A percentile compares a stretch with the other conserved stretches of the same genome.
phyloP scores from a whole-genome alignment of 2,113 vertebrate species.

The Meles meles region DNA sequence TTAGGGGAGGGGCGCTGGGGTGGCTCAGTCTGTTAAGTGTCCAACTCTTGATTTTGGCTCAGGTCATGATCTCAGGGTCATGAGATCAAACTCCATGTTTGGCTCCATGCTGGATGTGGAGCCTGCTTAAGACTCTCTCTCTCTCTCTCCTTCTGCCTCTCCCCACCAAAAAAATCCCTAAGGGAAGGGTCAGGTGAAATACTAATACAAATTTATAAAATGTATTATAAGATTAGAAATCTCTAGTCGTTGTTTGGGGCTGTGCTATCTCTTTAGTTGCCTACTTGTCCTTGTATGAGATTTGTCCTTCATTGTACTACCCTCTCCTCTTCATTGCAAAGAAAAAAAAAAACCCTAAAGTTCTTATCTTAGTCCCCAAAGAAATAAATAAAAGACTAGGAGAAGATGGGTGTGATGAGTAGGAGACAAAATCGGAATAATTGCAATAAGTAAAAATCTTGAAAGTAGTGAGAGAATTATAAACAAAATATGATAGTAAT shows the following conservation, averaged over 20 bases:
- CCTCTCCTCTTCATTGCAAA: neutral
- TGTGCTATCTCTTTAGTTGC: neutral
- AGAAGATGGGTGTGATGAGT: neutral
- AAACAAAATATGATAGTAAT: neutral
- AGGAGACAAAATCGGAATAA: neutral
- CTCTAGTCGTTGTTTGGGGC: neutral
- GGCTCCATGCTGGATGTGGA: too few relatives aligned
- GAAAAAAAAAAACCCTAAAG: neutral
- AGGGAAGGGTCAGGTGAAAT: slow-evolving; percentile 25
- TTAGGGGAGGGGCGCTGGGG: neutral
- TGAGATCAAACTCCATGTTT: too few relatives aligned
- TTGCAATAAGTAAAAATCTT: slow-evolving; percentile 33
- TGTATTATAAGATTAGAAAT: neutral
- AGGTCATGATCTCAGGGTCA: too few relatives aligned
- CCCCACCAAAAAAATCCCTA: neutral
- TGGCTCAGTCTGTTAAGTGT: too few relatives aligned
- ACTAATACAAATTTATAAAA: neutral
- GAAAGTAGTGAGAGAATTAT: neutral
- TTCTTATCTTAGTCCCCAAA: neutral
- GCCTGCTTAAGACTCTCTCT: too few relatives aligned
- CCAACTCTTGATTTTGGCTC: too few relatives aligned
- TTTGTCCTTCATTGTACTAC: neutral
- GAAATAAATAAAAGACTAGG: slow-evolving; percentile 28
- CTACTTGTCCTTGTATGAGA: neutral
- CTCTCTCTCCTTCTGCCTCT: too few relatives aligned